A percentile compares a stretch with the other conserved stretches of the same genome.
Conservation (phyloP, 2,888 invertebrate genomes). For the Drosophila ustulata region DNA sequence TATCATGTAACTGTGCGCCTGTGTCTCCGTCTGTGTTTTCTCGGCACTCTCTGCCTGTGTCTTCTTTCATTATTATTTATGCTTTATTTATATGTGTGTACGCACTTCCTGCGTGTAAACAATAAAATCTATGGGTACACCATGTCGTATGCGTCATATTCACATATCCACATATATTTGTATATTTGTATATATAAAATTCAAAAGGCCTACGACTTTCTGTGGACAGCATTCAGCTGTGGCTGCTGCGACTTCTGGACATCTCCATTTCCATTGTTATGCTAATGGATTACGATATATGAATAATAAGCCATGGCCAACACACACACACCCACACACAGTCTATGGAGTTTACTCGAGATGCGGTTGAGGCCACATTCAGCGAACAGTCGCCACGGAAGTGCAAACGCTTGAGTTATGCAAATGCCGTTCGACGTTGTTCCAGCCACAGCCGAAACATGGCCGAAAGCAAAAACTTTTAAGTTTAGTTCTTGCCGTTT, state of each 20-base stretch:
- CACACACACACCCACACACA: constrained; percentile 6
- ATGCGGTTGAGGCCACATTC: constrained; percentile 4
- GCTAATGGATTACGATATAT: constrained; percentile 80
- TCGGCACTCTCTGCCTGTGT: constrained; percentile 22
- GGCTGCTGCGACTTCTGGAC: constrained; percentile 42
- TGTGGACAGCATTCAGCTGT: constrained; percentile 23
- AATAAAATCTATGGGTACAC: constrained; percentile 64
- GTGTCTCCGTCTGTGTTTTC: background rate
- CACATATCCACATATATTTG: background rate
- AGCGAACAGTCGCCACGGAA: constrained; percentile 27
- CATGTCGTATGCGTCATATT: constrained; percentile 70
- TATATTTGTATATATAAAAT: constrained; percentile 32
- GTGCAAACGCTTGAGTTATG: constrained; percentile 56
- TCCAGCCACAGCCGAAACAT: constrained; percentile 12
- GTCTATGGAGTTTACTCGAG: constrained; percentile 11
- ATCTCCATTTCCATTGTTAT: constrained; percentile 72
- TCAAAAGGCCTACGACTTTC: constrained; percentile 55
- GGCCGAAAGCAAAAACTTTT: constrained; percentile 51
- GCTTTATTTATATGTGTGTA: constrained; percentile 77
- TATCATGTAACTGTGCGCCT: constrained; percentile 63
- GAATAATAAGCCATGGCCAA: constrained; percentile 67
- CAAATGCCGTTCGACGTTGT: constrained; percentile 45
- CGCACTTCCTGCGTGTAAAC: constrained; percentile 76
- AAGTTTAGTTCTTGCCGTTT: constrained; percentile 44
- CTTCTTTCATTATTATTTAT: constrained; percentile 80